phyloP scores from a whole-genome alignment of 2,797 vertebrate species.

The Moxostoma hubbsi region DNA sequence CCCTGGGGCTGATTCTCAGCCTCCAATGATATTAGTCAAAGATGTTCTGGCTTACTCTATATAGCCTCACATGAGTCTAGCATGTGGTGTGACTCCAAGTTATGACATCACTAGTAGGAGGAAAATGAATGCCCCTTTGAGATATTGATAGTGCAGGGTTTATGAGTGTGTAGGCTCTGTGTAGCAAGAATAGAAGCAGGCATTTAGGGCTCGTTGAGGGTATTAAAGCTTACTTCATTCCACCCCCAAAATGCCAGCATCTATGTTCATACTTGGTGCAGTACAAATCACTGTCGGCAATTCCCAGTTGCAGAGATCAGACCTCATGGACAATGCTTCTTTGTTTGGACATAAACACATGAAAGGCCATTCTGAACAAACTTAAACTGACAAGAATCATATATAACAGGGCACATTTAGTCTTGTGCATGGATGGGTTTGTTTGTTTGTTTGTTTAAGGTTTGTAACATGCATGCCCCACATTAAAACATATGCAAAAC shows the following conservation, averaged over 20 bases:
- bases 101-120: constrained; percentile 55
- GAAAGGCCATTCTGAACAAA: constrained; percentile 40
- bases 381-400: constrained; percentile 42
- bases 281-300: constrained; percentile 53
- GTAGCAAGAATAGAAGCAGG: constrained; percentile 54
- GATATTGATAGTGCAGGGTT: constrained; percentile 56
- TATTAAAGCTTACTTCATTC: constrained; percentile 54
- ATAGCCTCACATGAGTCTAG: constrained; percentile 49
- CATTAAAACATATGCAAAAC: neutral
- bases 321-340: constrained; percentile 45
- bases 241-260: constrained; percentile 57
- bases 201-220: constrained; percentile 48
- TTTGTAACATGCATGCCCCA: neutral
- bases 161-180: constrained; percentile 55
- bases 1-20: constrained; percentile 62
- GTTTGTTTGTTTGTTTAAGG: neutral
- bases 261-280: constrained; percentile 55
- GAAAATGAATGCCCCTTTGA: constrained; percentile 66
- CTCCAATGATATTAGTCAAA: constrained; percentile 68
- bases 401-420: constrained; percentile 26
- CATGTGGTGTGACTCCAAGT: constrained; percentile 45
- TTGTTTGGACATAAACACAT: constrained; percentile 48
- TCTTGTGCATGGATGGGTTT: constrained; percentile 1
- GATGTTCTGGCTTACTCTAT: constrained; percentile 69
- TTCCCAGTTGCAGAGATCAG: constrained; percentile 43